Evolutionary conservation across 2,888 invertebrate genomes (phyloP), one percentile per base, ranked within the genome.

Genomic region (Serripes groenlandicus): DNA sequence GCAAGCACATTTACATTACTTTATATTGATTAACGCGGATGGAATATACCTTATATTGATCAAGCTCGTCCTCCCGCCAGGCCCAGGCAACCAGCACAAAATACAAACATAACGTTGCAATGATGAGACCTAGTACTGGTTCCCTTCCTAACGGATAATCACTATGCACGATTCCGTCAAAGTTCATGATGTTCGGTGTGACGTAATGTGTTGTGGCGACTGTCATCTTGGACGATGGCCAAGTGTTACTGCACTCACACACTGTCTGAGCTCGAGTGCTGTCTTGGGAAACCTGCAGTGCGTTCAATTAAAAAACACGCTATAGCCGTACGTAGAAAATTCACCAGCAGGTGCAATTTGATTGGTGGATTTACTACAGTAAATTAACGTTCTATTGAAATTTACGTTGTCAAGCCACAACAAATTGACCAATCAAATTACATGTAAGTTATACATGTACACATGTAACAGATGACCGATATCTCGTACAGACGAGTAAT

Each of bases 181-280:
- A 95, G 89, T 95, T 92, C 15, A 95, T 93, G 7, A 92, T 89
- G 88, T 95, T 95, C 0, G 93, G 94, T 62, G 93, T 90, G 0
- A 94, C 91, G 56, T 87, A 90, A 75, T 94, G 93, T 30, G 94
- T 93, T 15, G 89, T 86, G 5, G 87, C 86, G 37, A 88, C 87
- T 15, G 81, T 86, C 49, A 82, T 82, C 0, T 60, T 37, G 3
- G 69, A 60, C 0, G 58, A 73, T 1, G 32, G 21, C 71, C 71
- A 35, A 0, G 49, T 49, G 28, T 87, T 77, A 1, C 74, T 49
- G 35, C 89, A 89, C 11, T 78, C 75, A 66, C 89, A 89, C 0
- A 86, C 72, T 3, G 89, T 89, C 34, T 85, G 83, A 26, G 76
- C 74, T 11, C 80, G 58, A 0, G 85, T 87, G 28, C 86, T 88